These are phyloP conservation scores for Zele albiditarsus DNA, from an alignment of 2,888 invertebrate genomes.

Conservation along the genomic window DNA sequence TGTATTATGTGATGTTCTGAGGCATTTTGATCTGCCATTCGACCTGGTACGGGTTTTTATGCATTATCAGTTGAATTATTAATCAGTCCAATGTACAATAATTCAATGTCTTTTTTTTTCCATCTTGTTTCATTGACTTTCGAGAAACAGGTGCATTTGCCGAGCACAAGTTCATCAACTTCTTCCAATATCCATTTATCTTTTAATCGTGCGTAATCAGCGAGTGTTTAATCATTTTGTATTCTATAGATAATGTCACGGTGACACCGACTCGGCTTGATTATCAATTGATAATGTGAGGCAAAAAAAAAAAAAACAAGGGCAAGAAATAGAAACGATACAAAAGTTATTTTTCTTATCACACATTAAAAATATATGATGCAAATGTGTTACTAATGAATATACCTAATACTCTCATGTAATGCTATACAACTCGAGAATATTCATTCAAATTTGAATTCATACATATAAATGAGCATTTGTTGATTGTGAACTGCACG, in stretches of 20 bases:
- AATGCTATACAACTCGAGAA: neutral
- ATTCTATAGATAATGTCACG: constrained; percentile 1
- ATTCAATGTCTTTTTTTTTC: neutral
- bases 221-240: neutral
- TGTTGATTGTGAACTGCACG: neutral
- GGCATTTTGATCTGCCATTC: neutral
- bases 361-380: neutral
- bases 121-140: neutral
- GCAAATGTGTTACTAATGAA: neutral
- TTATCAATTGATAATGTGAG: neutral
- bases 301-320: neutral
- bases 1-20: neutral
- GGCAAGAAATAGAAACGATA: neutral
- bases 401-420: neutral
- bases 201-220: neutral
- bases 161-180: neutral
- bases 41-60: neutral
- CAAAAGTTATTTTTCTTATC: neutral
- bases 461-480: neutral
- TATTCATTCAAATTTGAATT: neutral
- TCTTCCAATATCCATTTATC: neutral
- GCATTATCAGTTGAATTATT: neutral
- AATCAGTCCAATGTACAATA: neutral
- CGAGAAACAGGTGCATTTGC: constrained; percentile 3
- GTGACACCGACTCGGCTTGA: neutral